phyloP scores from a whole-genome alignment of 2,888 invertebrate genomes.

The Drosophila mulleri region DNA sequence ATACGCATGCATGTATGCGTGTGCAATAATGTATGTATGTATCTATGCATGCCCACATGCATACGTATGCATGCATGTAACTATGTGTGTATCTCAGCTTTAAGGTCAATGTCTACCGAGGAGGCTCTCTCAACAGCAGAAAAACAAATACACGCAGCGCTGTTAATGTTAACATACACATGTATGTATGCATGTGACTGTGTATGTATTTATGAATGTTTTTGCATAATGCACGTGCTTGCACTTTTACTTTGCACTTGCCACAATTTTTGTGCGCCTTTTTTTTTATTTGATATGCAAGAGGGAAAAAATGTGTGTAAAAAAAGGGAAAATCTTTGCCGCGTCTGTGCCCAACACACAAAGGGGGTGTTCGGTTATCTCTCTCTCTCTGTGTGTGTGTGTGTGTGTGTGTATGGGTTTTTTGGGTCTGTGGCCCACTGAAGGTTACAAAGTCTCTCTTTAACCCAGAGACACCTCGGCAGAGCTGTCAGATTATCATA shows the following conservation, averaged over 20 bases:
- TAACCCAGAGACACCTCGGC: conserved; percentile 55
- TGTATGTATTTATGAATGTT: conserved; percentile 18
- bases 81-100: not conserved
- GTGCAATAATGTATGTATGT: not conserved
- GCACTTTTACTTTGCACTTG: conserved; percentile 76
- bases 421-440: conserved; percentile 50
- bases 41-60: not conserved
- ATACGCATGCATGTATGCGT: not conserved
- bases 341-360: conserved; percentile 44
- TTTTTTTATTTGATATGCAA: conserved; percentile 53
- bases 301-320: conserved; percentile 14
- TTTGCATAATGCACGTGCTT: conserved; percentile 52
- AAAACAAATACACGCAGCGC: conserved; percentile 12
- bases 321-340: conserved; percentile 46
- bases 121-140: conserved; percentile 5
- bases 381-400: not conserved
- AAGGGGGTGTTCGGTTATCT: conserved; percentile 17
- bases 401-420: conserved; percentile 12
- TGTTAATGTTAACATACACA: not conserved
- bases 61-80: not conserved
- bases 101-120: conserved; percentile 17
- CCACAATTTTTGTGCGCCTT: conserved; percentile 56
- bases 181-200: not conserved
- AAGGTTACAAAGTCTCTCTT: conserved; percentile 44
- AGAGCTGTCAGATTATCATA: conserved; percentile 37